A percentile compares a stretch with the other conserved stretches of the same genome.
phyloP scores from a whole-genome alignment of 2,113 vertebrate species.

The Ictalurus punctatus region DNA sequence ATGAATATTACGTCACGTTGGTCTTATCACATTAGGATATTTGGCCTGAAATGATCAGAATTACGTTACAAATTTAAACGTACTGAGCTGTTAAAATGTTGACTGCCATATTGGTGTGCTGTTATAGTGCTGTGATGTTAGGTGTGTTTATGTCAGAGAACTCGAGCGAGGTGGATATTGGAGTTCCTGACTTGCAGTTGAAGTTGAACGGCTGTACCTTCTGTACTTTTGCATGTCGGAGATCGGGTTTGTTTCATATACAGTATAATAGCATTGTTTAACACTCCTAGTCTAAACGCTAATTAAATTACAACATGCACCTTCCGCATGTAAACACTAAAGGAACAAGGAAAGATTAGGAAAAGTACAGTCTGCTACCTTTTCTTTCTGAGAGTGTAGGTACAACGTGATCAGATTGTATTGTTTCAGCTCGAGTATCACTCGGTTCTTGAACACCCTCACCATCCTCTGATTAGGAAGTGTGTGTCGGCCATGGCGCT shows the following conservation, averaged over 20 bases:
- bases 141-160: neutral
- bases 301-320: neutral
- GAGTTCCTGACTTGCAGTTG: neutral
- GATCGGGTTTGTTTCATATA: neutral
- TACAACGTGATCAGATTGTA: neutral
- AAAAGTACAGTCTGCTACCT: neutral
- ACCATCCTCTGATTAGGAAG: slow-evolving; percentile 37
- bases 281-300: neutral
- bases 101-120: neutral
- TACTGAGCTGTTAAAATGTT: neutral
- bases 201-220: neutral
- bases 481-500: slow-evolving; percentile 67
- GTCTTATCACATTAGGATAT: neutral
- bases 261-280: neutral
- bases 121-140: neutral
- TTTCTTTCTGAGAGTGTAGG: neutral
- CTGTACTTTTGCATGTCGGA: neutral
- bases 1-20: neutral
- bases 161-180: neutral
- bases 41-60: neutral
- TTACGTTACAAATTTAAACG: neutral
- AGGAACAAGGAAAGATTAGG: neutral
- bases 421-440: neutral
- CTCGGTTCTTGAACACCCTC: neutral
- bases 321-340: neutral